Percentiles rank a stretch among this genome's conserved stretches.
phyloP scores from a whole-genome alignment of 2,888 invertebrate genomes.

The Cordilura impudica region DNA sequence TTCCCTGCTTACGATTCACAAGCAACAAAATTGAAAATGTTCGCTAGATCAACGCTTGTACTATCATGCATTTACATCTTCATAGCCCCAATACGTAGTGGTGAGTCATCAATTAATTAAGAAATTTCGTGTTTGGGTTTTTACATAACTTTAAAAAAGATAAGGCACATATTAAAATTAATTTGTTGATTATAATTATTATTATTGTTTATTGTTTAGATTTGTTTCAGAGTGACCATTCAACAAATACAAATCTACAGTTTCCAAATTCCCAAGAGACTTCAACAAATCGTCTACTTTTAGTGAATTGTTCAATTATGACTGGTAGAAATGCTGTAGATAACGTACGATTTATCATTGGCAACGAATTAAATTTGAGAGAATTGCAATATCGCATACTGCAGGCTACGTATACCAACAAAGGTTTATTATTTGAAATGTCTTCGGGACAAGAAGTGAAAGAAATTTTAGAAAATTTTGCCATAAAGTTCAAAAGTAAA shows the following conservation, averaged over 20 bases:
- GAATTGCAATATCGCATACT: constrained; percentile 42
- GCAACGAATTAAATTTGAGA: not conserved
- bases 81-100: too few relatives aligned
- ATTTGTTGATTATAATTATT: not conserved
- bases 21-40: too few relatives aligned
- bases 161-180: too few relatives aligned
- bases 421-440: constrained; percentile 50
- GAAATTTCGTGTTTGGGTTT: too few relatives aligned
- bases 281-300: constrained; percentile 23
- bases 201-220: not conserved
- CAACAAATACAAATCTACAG: not conserved
- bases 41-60: too few relatives aligned
- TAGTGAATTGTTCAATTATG: constrained; percentile 22
- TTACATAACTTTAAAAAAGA: too few relatives aligned
- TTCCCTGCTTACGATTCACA: too few relatives aligned
- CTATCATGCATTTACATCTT: too few relatives aligned
- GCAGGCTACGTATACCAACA: constrained; percentile 39
- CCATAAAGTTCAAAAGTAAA: not conserved
- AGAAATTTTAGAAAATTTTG: constrained; percentile 20
- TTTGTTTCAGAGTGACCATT: not conserved
- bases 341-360: constrained; percentile 34
- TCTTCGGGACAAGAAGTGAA: not conserved
- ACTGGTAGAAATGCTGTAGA: constrained; percentile 37
- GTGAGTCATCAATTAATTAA: too few relatives aligned
- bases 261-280: not conserved